Evolutionary conservation across 1,140 invertebrate genomes (phyloP).

Genomic region (Pachypeltis micranthus): DNA sequence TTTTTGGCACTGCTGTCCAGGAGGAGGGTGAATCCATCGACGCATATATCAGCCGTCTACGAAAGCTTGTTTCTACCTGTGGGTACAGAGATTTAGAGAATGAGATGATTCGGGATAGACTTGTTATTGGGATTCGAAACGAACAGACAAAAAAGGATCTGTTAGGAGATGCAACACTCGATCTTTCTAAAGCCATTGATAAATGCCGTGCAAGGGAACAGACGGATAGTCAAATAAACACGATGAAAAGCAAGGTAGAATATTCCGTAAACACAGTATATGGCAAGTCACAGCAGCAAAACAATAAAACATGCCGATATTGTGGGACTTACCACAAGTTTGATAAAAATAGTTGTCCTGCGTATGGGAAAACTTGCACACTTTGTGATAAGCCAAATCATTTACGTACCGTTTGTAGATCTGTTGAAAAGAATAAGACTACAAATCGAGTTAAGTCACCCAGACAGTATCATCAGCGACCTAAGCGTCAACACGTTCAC

Average conservation of each 20-base stretch:
- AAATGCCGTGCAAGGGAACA: neutral
- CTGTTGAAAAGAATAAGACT: neutral
- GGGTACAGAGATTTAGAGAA: neutral
- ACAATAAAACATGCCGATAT: neutral
- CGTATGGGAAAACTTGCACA: neutral
- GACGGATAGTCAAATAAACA: neutral
- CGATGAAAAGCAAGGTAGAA: neutral
- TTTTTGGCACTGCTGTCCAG: neutral
- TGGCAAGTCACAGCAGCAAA: neutral
- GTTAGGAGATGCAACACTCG: neutral
- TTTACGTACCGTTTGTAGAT: neutral
- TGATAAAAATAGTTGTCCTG: neutral
- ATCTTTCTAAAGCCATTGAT: neutral
- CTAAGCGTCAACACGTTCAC: neutral
- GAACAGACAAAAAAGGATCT: neutral
- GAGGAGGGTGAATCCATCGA: neutral
- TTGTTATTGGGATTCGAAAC: neutral
- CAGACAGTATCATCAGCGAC: neutral
- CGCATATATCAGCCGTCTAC: neutral
- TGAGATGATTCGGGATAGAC: neutral
- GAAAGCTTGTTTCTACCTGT: neutral
- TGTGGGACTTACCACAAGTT: neutral
- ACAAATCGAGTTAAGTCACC: neutral
- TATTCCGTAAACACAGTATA: neutral
- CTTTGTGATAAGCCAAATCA: neutral